These are phyloP conservation scores for Neolamprologus brichardi DNA, from an alignment of 2,113 vertebrate genomes.

Conservation along the genomic window DNA sequence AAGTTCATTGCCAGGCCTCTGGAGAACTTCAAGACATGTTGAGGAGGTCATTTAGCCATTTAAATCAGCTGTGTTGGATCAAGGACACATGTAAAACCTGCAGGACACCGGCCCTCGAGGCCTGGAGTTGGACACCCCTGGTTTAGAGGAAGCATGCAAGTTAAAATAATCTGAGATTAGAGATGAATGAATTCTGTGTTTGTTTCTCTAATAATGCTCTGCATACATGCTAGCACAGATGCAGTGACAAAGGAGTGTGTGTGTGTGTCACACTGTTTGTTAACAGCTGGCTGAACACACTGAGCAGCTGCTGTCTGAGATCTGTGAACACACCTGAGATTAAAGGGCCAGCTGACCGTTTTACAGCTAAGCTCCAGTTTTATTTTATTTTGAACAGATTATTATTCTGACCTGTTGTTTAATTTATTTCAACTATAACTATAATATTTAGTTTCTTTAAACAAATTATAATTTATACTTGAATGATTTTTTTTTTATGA, in stretches of 20 bases:
- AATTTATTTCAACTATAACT: neutral
- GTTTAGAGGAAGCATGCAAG: neutral
- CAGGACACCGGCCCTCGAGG: neutral
- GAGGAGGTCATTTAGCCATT: neutral
- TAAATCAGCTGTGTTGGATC: neutral
- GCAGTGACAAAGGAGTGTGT: neutral
- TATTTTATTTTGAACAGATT: neutral
- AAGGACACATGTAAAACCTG: neutral
- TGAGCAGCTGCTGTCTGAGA: neutral
- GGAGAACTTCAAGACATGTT: neutral
- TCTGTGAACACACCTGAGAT: neutral
- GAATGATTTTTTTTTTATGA: neutral
- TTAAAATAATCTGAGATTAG: neutral
- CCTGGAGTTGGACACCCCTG: neutral
- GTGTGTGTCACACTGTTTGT: neutral
- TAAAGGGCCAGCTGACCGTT: neutral
- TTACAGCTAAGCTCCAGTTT: neutral
- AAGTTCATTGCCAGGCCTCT: neutral
- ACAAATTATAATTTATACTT: neutral
- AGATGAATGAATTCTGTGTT: neutral
- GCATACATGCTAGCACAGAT: neutral
- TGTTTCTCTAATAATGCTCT: neutral
- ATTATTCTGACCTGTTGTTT: neutral
- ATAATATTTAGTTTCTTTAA: neutral
- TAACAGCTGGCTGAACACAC: neutral